These are phyloP conservation scores for Pycnonotus jocosus DNA, from an alignment of 2,113 vertebrate genomes.

Conservation along the genomic window DNA sequence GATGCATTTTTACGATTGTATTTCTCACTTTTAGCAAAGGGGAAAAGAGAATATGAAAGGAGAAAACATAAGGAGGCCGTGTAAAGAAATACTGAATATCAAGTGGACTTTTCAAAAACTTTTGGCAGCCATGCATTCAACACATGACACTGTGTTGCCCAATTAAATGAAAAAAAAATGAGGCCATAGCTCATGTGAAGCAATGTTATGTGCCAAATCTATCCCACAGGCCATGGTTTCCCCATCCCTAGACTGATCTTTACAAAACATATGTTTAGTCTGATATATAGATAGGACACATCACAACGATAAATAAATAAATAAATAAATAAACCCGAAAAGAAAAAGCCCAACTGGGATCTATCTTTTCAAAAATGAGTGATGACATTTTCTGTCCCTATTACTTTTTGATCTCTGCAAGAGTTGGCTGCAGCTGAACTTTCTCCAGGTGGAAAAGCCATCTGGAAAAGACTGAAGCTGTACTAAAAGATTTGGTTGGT, in stretches of 20 bases:
- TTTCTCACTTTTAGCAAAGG: neutral
- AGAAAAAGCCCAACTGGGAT: neutral
- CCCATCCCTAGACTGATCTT: neutral
- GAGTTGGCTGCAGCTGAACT: neutral
- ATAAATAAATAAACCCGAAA: no score
- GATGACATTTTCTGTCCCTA: neutral
- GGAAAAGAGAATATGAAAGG: neutral
- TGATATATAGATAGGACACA: neutral
- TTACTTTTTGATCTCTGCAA: neutral
- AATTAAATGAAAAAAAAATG: neutral
- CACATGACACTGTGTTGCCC: neutral
- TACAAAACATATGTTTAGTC: neutral
- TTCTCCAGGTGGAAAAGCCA: neutral
- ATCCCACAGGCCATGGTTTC: neutral
- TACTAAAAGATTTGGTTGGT: neutral
- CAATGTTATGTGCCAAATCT: neutral
- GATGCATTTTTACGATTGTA: neutral
- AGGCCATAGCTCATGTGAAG: neutral
- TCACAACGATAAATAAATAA: neutral
- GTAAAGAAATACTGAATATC: neutral
- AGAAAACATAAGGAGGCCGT: neutral
- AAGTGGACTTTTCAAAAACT: neutral
- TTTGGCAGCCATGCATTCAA: neutral
- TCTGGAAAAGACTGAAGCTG: neutral
- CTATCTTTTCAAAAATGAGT: neutral